Conservation (phyloP, 2,797 vertebrate genomes). For the Phyllotis vaccarum region DNA sequence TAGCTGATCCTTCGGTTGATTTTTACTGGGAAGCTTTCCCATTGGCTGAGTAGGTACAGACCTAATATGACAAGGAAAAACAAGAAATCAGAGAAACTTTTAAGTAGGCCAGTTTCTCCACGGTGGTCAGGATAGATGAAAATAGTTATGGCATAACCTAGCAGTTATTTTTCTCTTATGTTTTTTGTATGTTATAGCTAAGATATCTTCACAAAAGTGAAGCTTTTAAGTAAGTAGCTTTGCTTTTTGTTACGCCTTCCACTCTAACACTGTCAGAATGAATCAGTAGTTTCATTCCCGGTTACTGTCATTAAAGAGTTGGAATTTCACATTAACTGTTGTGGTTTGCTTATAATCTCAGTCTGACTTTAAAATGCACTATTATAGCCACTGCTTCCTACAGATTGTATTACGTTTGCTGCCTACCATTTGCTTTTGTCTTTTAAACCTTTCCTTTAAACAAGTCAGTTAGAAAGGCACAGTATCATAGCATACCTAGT, state of each 20-base stretch:
- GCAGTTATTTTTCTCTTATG: conserved; percentile 27
- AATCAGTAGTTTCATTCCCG: conserved; percentile 41
- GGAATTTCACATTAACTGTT: conserved; percentile 64
- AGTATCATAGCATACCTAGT: conserved; percentile 46
- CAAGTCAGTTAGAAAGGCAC: conserved; percentile 39
- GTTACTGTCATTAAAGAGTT: conserved; percentile 69
- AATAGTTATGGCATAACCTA: background rate
- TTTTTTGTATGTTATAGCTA: conserved; percentile 12
- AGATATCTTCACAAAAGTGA: conserved; percentile 14
- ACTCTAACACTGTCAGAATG: conserved; percentile 54
- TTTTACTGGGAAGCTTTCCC: background rate
- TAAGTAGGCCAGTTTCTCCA: background rate
- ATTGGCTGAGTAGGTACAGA: background rate
- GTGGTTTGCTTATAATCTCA: conserved; percentile 64
- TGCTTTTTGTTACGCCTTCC: conserved; percentile 53
- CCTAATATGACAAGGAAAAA: background rate
- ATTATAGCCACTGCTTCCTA: conserved; percentile 45
- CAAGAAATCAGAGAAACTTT: conserved; percentile 1
- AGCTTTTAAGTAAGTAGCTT: background rate
- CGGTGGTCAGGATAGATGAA: background rate
- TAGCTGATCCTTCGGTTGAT: background rate
- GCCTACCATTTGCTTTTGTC: conserved; percentile 29
- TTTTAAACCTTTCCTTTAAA: conserved; percentile 45
- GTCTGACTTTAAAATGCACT: conserved; percentile 57
- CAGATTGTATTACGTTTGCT: conserved; percentile 61